Evolutionary conservation across 92 coral and sea anemone genomes (phyloP).

Genomic region (Siderastrea radians): DNA sequence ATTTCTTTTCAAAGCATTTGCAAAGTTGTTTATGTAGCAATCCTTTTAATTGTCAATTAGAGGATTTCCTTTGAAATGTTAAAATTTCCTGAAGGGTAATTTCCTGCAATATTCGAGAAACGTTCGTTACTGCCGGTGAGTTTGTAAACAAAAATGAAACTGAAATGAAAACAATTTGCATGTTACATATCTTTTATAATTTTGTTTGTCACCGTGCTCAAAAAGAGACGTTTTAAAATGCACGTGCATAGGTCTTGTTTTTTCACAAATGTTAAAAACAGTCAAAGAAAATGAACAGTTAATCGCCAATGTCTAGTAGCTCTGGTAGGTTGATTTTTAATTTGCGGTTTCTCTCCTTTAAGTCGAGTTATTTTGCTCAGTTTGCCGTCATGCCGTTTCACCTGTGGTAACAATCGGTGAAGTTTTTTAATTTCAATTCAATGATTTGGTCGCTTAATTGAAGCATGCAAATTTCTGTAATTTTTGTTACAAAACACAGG

Average conservation of each 20-base stretch:
- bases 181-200: constrained; percentile 7
- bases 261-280: background rate
- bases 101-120: constrained; percentile 7
- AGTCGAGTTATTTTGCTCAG: background rate
- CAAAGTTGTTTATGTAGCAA: constrained; percentile 5
- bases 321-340: background rate
- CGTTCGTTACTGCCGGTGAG: background rate
- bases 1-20: background rate
- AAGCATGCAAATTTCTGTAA: background rate
- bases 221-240: background rate
- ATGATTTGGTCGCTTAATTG: background rate
- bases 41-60: constrained; percentile 9
- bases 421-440: background rate
- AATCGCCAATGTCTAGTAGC: background rate
- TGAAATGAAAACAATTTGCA: background rate
- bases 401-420: background rate
- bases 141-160: background rate
- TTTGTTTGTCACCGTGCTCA: background rate
- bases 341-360: background rate
- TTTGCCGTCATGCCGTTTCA: background rate
- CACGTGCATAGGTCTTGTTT: too few species aligned
- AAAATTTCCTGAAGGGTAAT: constrained; percentile 36
- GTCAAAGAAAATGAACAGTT: background rate
- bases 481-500: too few species aligned
- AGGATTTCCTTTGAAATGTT: constrained; percentile 30